These are phyloP conservation scores for Gnathonemus longibarbis DNA, from an alignment of 2,113 vertebrate species.

Conservation along the genomic window DNA sequence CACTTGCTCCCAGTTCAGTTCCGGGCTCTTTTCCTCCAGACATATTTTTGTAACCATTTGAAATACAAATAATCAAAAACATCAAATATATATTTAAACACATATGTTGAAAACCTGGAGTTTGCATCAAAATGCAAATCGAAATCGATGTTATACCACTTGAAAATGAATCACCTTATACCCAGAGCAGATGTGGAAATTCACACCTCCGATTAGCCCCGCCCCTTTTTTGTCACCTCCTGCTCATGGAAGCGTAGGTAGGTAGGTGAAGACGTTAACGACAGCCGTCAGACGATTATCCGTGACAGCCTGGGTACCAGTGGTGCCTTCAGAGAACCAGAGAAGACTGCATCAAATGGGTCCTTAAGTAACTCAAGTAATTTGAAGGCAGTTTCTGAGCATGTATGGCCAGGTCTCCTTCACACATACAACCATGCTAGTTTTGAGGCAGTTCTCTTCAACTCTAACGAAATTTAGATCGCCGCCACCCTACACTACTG, in stretches of 20 bases:
- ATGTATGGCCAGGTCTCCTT: background rate
- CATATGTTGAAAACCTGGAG: background rate
- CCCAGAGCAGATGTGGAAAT: background rate
- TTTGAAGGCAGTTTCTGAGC: background rate
- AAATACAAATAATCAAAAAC: background rate
- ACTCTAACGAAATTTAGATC: constrained; percentile 45
- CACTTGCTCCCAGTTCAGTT: background rate
- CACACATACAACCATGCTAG: background rate
- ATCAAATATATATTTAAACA: background rate
- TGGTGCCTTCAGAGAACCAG: background rate
- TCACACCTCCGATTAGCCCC: background rate
- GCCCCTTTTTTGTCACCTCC: background rate
- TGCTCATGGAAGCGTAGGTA: background rate
- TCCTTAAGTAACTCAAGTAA: background rate
- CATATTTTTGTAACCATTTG: background rate
- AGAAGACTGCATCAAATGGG: background rate
- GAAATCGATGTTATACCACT: background rate
- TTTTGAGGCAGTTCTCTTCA: constrained; percentile 26
- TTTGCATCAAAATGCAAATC: background rate
- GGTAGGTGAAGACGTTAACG: background rate
- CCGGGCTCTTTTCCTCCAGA: background rate
- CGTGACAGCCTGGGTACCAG: background rate
- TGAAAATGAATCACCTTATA: background rate
- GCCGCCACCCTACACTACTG: constrained; percentile 22
- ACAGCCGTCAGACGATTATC: background rate